These are phyloP conservation scores for Caenorhabditis briggsae DNA, from an alignment of 1,140 invertebrate genomes.

Conservation along the genomic window DNA sequence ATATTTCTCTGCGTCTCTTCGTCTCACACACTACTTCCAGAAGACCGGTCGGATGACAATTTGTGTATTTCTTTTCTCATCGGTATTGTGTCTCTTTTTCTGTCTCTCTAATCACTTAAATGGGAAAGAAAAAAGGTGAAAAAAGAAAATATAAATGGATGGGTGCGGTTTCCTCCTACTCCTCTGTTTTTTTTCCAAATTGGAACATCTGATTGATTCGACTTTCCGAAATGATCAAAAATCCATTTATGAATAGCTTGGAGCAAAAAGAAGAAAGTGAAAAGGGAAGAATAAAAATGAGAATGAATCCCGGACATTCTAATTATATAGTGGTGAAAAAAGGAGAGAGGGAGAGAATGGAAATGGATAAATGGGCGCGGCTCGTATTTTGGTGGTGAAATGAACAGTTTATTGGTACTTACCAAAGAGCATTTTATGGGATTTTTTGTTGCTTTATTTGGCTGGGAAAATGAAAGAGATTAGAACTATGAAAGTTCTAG, in stretches of 20 bases:
- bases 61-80: constrained; percentile 21
- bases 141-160: constrained; percentile 16
- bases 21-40: constrained; percentile 15
- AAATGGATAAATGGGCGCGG: not conserved
- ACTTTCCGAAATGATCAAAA: not conserved
- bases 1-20: constrained; percentile 44
- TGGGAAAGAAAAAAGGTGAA: not conserved
- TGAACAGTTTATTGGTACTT: no score
- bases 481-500: no score
- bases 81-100: constrained; percentile 15
- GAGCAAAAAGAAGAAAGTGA: not conserved
- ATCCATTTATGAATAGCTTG: not conserved
- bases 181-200: not conserved
- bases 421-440: no score
- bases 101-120: constrained; percentile 46
- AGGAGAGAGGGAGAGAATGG: not conserved
- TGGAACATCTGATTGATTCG: constrained; percentile 43
- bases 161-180: not conserved
- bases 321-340: not conserved
- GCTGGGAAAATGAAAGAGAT: no score
- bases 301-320: not conserved
- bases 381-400: no score
- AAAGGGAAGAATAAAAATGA: not conserved
- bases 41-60: constrained; percentile 54
- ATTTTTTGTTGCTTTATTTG: no score